Base-by-base conservation (phyloP, 2,797 vertebrate genomes). In the Hydrocynus forskahlii region DNA sequence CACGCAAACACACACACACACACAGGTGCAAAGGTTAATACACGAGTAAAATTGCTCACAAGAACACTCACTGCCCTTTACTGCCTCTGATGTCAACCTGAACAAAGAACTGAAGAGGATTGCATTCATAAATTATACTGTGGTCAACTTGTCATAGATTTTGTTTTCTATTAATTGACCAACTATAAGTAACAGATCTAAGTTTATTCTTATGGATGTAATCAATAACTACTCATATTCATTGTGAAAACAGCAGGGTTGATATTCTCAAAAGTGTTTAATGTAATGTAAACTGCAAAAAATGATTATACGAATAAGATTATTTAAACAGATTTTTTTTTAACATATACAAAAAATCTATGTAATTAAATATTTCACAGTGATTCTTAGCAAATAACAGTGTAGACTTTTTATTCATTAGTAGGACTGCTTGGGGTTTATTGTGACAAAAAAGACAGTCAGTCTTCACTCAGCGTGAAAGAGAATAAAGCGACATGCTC, bases 401-500 rank as follows among this genome's bases (percentile, higher is more conserved):
- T 43, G 17, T 67, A 55, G 4, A 48, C 17, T 13, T 67, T 59
- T 16, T 21, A 17, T 55, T 38, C 1, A 57, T 38, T 21, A 38
- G 16, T 55, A 17, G 9, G 52, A 55, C 50, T 10, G 12, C 9
- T 72, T 55, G 21, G 21, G 48, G 35, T 72, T 55, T 38, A 35
- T 72, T 16, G 38, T 74, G 4, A 25, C 7, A 21, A 12, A 59
- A 52, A 40, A 6, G 67, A 21, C 40, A n/a, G 17, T 21, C 23
- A 57, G 9, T 72, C 35, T 74, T 74, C 45, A 21, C 29, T 35
- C 23, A 21, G n/a, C 29, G 55, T 25, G 55, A 43, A 74, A 59
- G 35, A 59, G 52, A 40, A 59, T 40, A 54, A 59, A 59, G 52
- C 73, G 60, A 72, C 78, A 79, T 73, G 78, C 78, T 79, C 78